Conservation (phyloP, 2,113 vertebrate genomes). For the Oreochromis niloticus region DNA sequence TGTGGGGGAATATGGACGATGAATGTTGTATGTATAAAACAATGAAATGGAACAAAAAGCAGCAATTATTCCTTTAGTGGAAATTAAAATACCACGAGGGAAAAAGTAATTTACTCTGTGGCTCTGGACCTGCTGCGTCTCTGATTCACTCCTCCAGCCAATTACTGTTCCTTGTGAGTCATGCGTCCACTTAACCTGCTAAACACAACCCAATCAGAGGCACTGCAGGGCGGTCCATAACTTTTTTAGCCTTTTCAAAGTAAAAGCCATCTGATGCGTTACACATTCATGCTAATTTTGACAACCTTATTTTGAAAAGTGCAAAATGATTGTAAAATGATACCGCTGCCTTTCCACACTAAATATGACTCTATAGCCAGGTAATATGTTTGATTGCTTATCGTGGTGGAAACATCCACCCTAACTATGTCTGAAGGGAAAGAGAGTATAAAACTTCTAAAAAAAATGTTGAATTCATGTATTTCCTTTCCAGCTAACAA, state of each 20-base stretch:
- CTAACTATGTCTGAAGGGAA: neutral
- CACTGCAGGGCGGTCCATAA: neutral
- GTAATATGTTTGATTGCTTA: neutral
- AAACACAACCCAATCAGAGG: neutral
- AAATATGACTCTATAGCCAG: neutral
- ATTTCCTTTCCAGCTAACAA: neutral
- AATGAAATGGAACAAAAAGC: neutral
- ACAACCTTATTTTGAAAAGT: neutral
- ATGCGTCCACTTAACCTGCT: neutral
- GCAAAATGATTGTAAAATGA: neutral
- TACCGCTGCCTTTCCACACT: neutral
- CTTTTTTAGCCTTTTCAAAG: neutral
- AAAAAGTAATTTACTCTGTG: neutral
- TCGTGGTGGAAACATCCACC: neutral
- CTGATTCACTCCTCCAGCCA: neutral
- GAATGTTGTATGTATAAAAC: neutral
- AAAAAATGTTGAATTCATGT: fast-evolving
- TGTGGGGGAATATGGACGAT: neutral
- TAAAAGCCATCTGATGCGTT: neutral
- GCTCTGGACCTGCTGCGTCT: neutral
- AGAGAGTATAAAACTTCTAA: fast-evolving
- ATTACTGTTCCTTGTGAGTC: neutral
- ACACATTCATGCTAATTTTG: neutral
- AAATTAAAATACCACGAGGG: neutral
- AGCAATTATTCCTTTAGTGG: neutral